Conservation (phyloP, 2,113 vertebrate species). For the Epinephelus fuscoguttatus region DNA sequence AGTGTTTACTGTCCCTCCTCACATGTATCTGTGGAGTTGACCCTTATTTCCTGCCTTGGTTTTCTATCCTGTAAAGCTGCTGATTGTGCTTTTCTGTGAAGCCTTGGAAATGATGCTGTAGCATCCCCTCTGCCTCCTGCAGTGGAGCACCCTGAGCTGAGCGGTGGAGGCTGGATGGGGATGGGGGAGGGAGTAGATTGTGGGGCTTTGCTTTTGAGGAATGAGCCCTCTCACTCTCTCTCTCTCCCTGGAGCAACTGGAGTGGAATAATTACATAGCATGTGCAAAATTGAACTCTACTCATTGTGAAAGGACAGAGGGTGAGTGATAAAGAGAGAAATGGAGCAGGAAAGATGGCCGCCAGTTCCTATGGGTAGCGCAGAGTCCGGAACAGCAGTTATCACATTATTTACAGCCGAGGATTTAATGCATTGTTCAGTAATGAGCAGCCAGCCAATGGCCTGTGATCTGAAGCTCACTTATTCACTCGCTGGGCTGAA, state of each 20-base stretch:
- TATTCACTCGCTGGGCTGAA: slow-evolving; percentile 47
- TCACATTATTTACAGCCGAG: slow-evolving; percentile 67
- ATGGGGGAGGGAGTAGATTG: background rate
- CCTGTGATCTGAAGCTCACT: slow-evolving; percentile 54
- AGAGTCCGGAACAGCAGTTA: slow-evolving; percentile 44
- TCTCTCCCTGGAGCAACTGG: slow-evolving; percentile 36
- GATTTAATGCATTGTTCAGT: slow-evolving; percentile 51
- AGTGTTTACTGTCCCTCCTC: background rate
- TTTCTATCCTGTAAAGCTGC: slow-evolving; percentile 40
- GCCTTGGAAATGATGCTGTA: slow-evolving; percentile 28
- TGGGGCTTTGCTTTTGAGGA: slow-evolving; percentile 56
- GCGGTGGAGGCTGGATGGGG: background rate
- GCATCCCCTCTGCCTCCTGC: slow-evolving; percentile 34
- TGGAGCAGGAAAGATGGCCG: slow-evolving; percentile 30
- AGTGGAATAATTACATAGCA: slow-evolving; percentile 56
- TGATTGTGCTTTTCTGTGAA: slow-evolving; percentile 37
- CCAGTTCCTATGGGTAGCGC: slow-evolving; percentile 23
- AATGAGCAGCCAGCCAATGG: slow-evolving; percentile 59
- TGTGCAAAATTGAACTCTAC: slow-evolving; percentile 28
- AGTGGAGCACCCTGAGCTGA: slow-evolving; percentile 21
- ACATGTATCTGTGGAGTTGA: background rate
- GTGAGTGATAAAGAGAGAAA: slow-evolving; percentile 10
- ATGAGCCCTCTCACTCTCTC: slow-evolving; percentile 29
- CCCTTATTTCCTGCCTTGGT: slow-evolving; percentile 15
- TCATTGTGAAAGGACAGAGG: slow-evolving; percentile 25